phyloP scores from a whole-genome alignment of 2,888 invertebrate species.

The Margaritifera margaritifera region DNA sequence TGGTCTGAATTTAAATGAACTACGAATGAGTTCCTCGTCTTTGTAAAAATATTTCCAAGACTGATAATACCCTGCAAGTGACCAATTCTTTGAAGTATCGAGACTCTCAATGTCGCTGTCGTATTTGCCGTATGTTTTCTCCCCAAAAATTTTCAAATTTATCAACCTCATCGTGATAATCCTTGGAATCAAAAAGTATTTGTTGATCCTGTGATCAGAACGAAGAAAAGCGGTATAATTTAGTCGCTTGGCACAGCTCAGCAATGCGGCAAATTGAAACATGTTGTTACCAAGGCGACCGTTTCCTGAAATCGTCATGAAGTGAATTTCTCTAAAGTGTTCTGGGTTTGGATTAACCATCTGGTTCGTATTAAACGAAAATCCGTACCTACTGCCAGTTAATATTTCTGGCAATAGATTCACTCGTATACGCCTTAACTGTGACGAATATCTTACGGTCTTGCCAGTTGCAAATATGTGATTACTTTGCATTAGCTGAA shows the following conservation, averaged over 20 bases:
- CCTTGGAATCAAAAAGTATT: conserved; percentile 35
- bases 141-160: conserved; percentile 19
- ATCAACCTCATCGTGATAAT: conserved; percentile 8
- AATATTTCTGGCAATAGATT: no score
- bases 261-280: conserved; percentile 48
- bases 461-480: no score
- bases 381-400: no score
- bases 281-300: conserved; percentile 56
- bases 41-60: conserved; percentile 53
- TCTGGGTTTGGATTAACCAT: no score
- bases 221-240: conserved; percentile 38
- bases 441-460: no score
- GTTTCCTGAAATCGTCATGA: no score
- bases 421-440: no score
- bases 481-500: no score
- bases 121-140: conserved; percentile 30
- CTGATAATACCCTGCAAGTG: conserved; percentile 50
- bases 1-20: conserved; percentile 38
- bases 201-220: conserved; percentile 17
- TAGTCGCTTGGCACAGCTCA: conserved; percentile 38
- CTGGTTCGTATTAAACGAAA: no score
- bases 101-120: conserved; percentile 20
- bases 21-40: conserved; percentile 19
- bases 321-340: no score
- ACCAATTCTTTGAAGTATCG: conserved; percentile 36